Base-by-base conservation (phyloP, 37 sponge, comb jelly and placozoan genomes). In the Lycopodina hypogea region DNA sequence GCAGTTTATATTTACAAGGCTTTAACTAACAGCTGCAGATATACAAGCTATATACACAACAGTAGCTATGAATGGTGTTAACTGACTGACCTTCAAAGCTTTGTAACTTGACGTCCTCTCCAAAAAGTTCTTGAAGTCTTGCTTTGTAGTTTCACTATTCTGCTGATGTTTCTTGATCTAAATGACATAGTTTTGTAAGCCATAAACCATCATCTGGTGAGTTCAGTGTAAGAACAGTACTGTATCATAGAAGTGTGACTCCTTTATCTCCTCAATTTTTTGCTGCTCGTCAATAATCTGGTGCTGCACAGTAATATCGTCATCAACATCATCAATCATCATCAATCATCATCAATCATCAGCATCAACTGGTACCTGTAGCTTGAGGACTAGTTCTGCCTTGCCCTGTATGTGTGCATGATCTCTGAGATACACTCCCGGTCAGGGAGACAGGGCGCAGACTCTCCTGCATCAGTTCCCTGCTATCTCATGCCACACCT, bases 401-500 rank as follows among this genome's bases (percentile, higher is more conserved):
- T 92, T 97, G 36, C 84, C 83, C 38, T 90, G 26, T 86, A 76
- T 3, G 88, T 87, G 23, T 90, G 87, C 17, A 83, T 77, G 15
- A 97, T 90, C 68, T 97, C 96, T 62, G 87, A 81, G 36, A 94
- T 79, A 22, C 88, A 73, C 83, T 95, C 93, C 76, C 90, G 90
- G 75, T 97, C 98, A 56, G 88, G 91, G 94, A 69, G 56, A 92
- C 90, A n/a, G 96, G 96, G 21, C 88, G 52, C 55, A 93, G 72
- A 7, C 92, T 93, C 45, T 97, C 98, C 37, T 80, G 74, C 32
- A 87, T 89, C 74, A 97, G 79, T 69, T 97, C 98, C 84, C 77
- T 26, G 84, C 86, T 26, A 97, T 80, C 76, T 97, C 98, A 66
- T 90, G 72, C 95, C 95, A 94, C 59, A 92, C 93, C 83, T 97